These are phyloP conservation scores for Campylomormyrus tamandua DNA, from an alignment of 2,113 vertebrate genomes.

Conservation along the genomic window DNA sequence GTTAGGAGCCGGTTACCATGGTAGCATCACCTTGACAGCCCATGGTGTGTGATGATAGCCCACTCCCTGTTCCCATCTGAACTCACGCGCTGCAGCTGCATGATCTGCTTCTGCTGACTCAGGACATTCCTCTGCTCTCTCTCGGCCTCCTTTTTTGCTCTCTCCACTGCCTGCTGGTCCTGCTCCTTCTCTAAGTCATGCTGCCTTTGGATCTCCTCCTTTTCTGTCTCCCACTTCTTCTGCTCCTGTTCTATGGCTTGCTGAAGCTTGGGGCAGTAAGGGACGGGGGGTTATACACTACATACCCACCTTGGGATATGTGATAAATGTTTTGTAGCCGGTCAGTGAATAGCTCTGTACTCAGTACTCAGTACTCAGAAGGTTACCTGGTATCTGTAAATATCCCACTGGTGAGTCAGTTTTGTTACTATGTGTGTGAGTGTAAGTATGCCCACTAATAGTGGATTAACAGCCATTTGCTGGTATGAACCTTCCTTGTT, in stretches of 20 bases:
- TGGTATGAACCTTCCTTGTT: background rate
- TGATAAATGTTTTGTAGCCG: background rate
- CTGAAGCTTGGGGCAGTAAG: constrained; percentile 28
- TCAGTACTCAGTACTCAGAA: background rate
- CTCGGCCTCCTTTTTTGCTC: constrained; percentile 32
- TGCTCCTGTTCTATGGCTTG: constrained; percentile 37
- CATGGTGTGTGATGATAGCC: background rate
- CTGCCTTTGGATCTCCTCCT: constrained; percentile 39
- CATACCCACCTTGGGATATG: background rate
- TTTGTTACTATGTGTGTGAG: background rate
- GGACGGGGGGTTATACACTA: background rate
- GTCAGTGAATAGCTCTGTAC: background rate
- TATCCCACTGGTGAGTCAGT: background rate
- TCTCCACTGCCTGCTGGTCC: constrained; percentile 30
- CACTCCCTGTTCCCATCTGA: background rate
- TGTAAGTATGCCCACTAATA: background rate
- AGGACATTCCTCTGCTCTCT: constrained; percentile 38
- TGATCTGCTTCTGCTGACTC: constrained; percentile 46
- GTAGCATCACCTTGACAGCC: background rate
- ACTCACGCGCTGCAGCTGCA: constrained; percentile 59
- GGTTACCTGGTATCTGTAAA: background rate
- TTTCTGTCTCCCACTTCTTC: constrained; percentile 43
- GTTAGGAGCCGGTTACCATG: background rate
- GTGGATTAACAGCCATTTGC: background rate
- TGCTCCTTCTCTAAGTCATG: constrained; percentile 47